These are phyloP conservation scores for Thereva nobilitata DNA, from an alignment of 2,888 invertebrate species.

Conservation along the genomic window DNA sequence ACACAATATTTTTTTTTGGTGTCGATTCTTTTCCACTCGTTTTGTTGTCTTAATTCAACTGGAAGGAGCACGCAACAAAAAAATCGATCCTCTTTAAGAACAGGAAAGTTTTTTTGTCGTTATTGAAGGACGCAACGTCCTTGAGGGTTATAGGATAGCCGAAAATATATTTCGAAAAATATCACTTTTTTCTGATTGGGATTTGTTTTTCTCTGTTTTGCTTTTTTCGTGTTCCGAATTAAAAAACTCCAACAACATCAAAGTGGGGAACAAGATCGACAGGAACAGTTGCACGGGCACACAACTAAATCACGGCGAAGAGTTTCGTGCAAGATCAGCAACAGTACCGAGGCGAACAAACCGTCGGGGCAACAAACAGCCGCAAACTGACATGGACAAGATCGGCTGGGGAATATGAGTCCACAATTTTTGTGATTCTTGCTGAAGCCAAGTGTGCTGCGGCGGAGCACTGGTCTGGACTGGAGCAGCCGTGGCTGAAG, in stretches of 20 bases:
- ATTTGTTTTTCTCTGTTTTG: conserved; percentile 4
- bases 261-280: conserved; percentile 8
- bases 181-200: conserved; percentile 2
- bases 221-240: neutral
- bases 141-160: conserved; percentile 21
- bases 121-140: conserved; percentile 30
- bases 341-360: conserved; percentile 3
- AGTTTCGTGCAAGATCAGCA: conserved; percentile 13
- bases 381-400: conserved; percentile 33
- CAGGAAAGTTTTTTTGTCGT: neutral
- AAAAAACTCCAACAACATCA: neutral
- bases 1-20: neutral
- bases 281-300: conserved; percentile 11
- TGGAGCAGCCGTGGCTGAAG: neutral
- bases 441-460: neutral
- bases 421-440: conserved; percentile 9
- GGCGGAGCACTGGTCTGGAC: conserved; percentile 4
- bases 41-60: neutral
- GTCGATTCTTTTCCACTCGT: neutral
- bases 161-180: conserved; percentile 10
- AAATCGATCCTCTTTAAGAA: conserved; percentile 4
- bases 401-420: conserved; percentile 26
- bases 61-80: conserved; percentile 6
- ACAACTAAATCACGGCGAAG: conserved; percentile 27
- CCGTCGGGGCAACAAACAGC: conserved; percentile 34